Percentiles rank a stretch among this genome's conserved stretches.
These are phyloP conservation scores for Phalacrocorax brasilianus DNA, from an alignment of 2,113 vertebrate species.

Conservation along the genomic window DNA sequence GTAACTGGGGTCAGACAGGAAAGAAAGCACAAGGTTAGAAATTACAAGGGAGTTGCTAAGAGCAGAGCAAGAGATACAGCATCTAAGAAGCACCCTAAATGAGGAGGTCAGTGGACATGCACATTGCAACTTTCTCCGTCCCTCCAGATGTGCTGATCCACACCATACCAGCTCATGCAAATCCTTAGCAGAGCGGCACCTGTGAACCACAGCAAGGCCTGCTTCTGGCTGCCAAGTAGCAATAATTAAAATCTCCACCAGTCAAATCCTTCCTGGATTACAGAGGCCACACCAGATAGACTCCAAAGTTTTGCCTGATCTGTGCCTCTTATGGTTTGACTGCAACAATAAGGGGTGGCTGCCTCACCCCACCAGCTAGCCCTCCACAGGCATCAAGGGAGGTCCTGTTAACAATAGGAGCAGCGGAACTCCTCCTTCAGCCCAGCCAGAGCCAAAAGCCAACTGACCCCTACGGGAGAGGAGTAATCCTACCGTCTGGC, in stretches of 20 bases:
- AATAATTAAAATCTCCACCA: not conserved
- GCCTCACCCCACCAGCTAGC: not conserved
- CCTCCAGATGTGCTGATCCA: not conserved
- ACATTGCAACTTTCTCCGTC: not conserved
- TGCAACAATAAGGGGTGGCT: not conserved
- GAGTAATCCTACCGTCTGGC: not conserved
- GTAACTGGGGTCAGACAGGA: not conserved
- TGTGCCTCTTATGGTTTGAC: not conserved
- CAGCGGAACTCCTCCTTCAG: not conserved
- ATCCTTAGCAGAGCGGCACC: not conserved
- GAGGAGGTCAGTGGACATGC: not conserved
- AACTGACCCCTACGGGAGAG: not conserved
- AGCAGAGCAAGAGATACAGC: not conserved
- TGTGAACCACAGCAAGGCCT: not conserved
- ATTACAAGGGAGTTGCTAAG: not conserved
- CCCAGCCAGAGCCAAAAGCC: not conserved
- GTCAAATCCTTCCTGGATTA: not conserved
- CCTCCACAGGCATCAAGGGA: not conserved
- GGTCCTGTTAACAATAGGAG: not conserved
- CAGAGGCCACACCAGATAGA: not conserved
- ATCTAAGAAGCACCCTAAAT: not conserved
- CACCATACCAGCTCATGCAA: not conserved
- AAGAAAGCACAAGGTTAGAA: not conserved
- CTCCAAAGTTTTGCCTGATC: not conserved
- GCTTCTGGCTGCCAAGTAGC: not conserved